Evolutionary conservation across 2,888 invertebrate genomes (phyloP), one percentile per base, ranked within the genome.

Genomic region (Drosophila greeni): DNA sequence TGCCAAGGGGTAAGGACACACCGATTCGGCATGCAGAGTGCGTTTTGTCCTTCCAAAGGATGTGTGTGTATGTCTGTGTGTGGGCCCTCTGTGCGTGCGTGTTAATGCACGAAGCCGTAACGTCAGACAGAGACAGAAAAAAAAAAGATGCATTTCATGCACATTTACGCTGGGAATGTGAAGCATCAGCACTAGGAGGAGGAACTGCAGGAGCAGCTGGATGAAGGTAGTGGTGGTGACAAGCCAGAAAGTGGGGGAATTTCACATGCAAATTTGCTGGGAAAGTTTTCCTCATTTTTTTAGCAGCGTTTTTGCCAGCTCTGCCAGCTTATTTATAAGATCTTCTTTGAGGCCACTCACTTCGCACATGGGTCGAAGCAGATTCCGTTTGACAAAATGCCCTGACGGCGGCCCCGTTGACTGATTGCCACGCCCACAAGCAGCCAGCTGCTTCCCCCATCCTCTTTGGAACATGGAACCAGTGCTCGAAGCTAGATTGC

Each of bases 81-180:
- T 12, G 33, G 34, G 24, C n/a, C 39, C 52, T 65, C 70, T 62
- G 36, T 83, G 79, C 79, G 84, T 79, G 79, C 79, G 79, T 79
- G 79, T 78, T 79, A 79, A 79, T 79, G 79, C 84, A 81, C 79
- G 72, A 79, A 82, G 78, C 79, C 75, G 82, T 70, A 75, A 73
- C 72, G 79, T 59, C 79, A 60, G 61, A 66, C 45, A 31, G 58
- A 51, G 34, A 20, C 7, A 14, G 9, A 40, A 33, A 34, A 40
- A 33, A 34, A 40, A 42, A 23, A 37, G 48, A 57, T 61, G 62
- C 72, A 54, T 60, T 83, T 70, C 68, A 72, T 72, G 71, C 72
- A 64, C 72, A 74, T 59, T 70, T 60, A 66, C 73, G 70, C 56
- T 61, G 64, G 52, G 26, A 68, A 57, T 71, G 65, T 61, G 55